Base-by-base conservation (phyloP, 92 coral and sea anemone species). In the Virgularia gustaviana region DNA sequence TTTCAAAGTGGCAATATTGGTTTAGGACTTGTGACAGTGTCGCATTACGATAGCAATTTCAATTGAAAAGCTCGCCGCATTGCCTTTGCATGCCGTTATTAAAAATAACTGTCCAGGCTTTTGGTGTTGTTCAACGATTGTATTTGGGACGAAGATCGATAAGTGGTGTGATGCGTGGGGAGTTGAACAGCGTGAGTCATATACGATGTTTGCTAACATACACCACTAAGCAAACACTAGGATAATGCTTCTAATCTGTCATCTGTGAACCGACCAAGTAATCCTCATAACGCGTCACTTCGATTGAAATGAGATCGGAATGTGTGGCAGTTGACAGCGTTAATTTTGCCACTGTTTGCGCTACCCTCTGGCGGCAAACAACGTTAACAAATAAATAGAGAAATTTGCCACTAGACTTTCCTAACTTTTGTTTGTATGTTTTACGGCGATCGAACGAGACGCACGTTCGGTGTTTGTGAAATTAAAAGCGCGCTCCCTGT, bases 191-290 rank as follows among this genome's bases (percentile, higher is more conserved):
- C 75, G 42, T 68, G 75, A 22, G 61, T 43, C 55, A 51, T 27
- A 49, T 29, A 49, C 44, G 75, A 49, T 68, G 75, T 68, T 68
- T 68, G 75, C 75, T 68, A 68, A 68, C 75, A 68, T 49, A 47
- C 44, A 68, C 60, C 13, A 68, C 45, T 68, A 68, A 68, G 75
- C 75, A 68, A 68, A 68, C 75, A 68, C 62, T 49, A 33, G 61
- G 75, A 68, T 68, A 68, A 68, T 68, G 75, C 75, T 68, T 47
- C 75, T 68, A 55, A 68, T 68, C 75, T 68, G 75, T 68, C 75
- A 68, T 68, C 75, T 68, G 49, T 68, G 59, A 68, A 49, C 59
- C 75, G 61, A 68, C 41, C 47, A 37, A 68, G 33, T 68, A 68
- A 68, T 68, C 61, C 55, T 65, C 30, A 65, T 65, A 41, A 65